Conservation (phyloP, 2,888 invertebrate species). For the Callimorpha dominula region DNA sequence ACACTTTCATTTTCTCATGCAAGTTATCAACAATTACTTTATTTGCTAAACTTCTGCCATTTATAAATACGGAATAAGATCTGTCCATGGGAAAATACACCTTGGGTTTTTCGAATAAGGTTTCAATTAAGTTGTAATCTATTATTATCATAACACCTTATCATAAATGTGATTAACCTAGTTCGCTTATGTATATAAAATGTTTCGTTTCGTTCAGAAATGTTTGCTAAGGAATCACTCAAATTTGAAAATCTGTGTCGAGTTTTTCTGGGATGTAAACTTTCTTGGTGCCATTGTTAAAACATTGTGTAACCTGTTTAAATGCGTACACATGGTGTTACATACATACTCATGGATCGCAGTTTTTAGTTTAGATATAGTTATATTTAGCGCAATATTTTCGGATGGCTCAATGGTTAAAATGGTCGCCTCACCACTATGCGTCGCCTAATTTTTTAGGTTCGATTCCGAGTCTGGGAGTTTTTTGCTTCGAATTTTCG, state of each 20-base stretch:
- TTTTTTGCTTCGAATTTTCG: no score
- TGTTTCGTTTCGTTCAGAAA: conserved; percentile 68
- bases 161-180: conserved; percentile 75
- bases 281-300: conserved; percentile 33
- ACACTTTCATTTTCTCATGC: conserved; percentile 47
- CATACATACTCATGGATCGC: background rate
- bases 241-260: conserved; percentile 56
- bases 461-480: no score
- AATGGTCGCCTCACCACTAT: no score
- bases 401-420: no score
- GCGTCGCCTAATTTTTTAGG: no score
- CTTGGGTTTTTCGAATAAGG: conserved; percentile 16
- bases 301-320: conserved; percentile 31
- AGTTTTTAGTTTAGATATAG: background rate
- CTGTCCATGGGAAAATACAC: conserved; percentile 9
- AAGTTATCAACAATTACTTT: conserved; percentile 43
- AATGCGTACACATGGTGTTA: background rate
- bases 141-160: conserved; percentile 67
- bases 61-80: conserved; percentile 30
- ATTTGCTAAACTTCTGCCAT: conserved; percentile 39
- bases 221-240: conserved; percentile 69
- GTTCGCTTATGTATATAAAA: conserved; percentile 65
- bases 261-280: conserved; percentile 48
- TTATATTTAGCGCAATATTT: background rate
- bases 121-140: conserved; percentile 27